Conservation (phyloP, 2,113 vertebrate species). For the Prunella fulvescens region DNA sequence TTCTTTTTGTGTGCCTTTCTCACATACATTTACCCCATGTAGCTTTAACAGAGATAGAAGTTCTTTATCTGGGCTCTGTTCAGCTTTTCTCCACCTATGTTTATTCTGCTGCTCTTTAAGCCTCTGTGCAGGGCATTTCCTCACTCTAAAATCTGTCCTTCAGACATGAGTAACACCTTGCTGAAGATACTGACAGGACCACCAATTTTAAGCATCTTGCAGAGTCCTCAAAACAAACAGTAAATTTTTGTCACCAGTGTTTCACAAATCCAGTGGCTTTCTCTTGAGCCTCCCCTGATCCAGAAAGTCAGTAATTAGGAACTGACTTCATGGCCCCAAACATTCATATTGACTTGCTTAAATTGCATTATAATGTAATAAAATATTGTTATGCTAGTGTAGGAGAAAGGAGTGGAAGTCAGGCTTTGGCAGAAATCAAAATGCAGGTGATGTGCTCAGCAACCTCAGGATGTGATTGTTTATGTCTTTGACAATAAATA, state of each 20-base stretch:
- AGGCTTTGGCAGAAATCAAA: constrained; percentile 50
- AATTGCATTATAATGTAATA: not conserved
- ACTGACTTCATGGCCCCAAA: not conserved
- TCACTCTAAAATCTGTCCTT: not conserved
- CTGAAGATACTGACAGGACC: not conserved
- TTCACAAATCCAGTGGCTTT: not conserved
- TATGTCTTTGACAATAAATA: constrained; percentile 52
- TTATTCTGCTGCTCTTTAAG: not conserved
- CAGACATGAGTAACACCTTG: not conserved
- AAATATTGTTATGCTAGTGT: not conserved
- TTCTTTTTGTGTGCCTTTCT: not conserved
- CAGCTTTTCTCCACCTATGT: not conserved
- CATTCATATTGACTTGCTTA: not conserved
- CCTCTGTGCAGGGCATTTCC: not conserved
- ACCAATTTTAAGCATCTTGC: not conserved
- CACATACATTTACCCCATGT: not conserved
- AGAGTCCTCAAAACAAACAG: not conserved
- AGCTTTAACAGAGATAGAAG: not conserved
- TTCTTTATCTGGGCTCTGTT: not conserved
- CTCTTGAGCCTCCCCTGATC: not conserved
- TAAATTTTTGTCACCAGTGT: not conserved
- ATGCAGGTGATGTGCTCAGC: constrained; percentile 36
- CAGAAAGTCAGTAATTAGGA: not conserved
- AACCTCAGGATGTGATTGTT: not conserved
- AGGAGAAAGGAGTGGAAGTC: not conserved